A percentile compares a stretch with the other conserved stretches of the same genome.
Evolutionary conservation across 2,888 invertebrate genomes (phyloP).

Genomic region (Digitonthophagus gazella): DNA sequence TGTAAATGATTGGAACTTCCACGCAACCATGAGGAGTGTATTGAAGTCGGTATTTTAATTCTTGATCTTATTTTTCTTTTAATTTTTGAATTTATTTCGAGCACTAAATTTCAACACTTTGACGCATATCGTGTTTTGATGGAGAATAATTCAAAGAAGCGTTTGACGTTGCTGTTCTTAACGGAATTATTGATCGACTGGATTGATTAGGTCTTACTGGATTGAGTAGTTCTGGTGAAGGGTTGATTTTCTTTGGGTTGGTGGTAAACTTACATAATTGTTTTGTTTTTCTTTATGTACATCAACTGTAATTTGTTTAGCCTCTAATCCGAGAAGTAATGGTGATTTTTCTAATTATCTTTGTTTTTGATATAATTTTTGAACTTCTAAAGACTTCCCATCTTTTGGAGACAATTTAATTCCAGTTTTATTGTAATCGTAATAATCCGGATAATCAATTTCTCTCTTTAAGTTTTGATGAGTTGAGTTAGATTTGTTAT

Average conservation of each 20-base stretch:
- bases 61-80: conserved; percentile 62
- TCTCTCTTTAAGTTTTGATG: conserved; percentile 42
- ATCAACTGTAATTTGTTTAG: conserved; percentile 37
- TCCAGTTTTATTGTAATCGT: conserved; percentile 16
- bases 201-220: conserved; percentile 22
- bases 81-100: conserved; percentile 67
- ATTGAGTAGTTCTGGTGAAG: too few relatives aligned
- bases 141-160: conserved; percentile 39
- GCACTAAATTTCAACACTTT: conserved; percentile 64
- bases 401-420: conserved; percentile 11
- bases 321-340: conserved; percentile 16
- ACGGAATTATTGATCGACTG: conserved; percentile 27
- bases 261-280: conserved; percentile 11
- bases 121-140: conserved; percentile 58
- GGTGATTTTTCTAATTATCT: conserved; percentile 34
- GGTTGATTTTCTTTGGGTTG: conserved; percentile 13
- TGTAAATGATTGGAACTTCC: conserved; percentile 43
- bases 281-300: conserved; percentile 13
- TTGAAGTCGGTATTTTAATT: conserved; percentile 44
- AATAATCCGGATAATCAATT: conserved; percentile 41
- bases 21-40: conserved; percentile 41
- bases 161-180: conserved; percentile 29
- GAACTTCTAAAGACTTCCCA: conserved; percentile 28
- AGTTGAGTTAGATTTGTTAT: conserved; percentile 37
- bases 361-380: conserved; percentile 35